Evolutionary conservation across 1,140 invertebrate species (phyloP).

Genomic region (Nymphalis io): DNA sequence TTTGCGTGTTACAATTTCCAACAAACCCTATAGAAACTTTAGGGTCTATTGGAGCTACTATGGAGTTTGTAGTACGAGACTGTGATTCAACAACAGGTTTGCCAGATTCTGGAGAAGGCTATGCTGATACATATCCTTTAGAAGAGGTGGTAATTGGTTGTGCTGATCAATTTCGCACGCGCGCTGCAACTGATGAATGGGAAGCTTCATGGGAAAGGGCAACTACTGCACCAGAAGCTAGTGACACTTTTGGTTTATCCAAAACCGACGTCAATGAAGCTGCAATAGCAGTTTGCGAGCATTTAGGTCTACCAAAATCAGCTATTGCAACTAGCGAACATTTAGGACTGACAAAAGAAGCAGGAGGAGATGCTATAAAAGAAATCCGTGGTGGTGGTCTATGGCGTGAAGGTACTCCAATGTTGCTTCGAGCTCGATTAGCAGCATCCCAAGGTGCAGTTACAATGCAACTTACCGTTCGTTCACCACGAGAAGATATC

Average conservation of each 20-base stretch:
- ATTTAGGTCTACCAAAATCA: conserved; percentile 91
- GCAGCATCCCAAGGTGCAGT: conserved; percentile 88
- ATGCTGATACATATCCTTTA: conserved; percentile 86
- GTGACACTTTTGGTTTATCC: conserved; percentile 55
- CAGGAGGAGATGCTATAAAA: conserved; percentile 60
- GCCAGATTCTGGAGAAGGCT: conserved; percentile 86
- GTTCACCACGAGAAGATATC: conserved; percentile 83
- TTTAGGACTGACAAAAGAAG: conserved; percentile 90
- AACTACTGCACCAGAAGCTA: conserved; percentile 46
- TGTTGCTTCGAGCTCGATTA: conserved; percentile 91
- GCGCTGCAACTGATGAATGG: conserved; percentile 55
- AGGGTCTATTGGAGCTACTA: conserved; percentile 91
- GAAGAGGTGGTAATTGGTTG: conserved; percentile 90
- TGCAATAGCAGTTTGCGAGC: conserved; percentile 88
- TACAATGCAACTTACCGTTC: conserved; percentile 85
- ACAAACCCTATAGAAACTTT: conserved; percentile 85
- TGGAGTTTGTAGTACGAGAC: conserved; percentile 97
- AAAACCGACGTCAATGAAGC: conserved; percentile 90
- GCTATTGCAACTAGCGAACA: conserved; percentile 85
- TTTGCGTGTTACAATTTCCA: conserved; percentile 92
- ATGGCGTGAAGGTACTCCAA: conserved; percentile 88
- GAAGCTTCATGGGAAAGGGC: conserved; percentile 55
- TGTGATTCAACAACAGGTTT: conserved; percentile 96
- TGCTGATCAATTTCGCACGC: conserved; percentile 88
- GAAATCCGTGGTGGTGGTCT: conserved; percentile 87